A percentile compares a stretch with the other conserved stretches of the same genome.
Conservation (phyloP, 2,888 invertebrate genomes). For the Drosophila heteroneura region DNA sequence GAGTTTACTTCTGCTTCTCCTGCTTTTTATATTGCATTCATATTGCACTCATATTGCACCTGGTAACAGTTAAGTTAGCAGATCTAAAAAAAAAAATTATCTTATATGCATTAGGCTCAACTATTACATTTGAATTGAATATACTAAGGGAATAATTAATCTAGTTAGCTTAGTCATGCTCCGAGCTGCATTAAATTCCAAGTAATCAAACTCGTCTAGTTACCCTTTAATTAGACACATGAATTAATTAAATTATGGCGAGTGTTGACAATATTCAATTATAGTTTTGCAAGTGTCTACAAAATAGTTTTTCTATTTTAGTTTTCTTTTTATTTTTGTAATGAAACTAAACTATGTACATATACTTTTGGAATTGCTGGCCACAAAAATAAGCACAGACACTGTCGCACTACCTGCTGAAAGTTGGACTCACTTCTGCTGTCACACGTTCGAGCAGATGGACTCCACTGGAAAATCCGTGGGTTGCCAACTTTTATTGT, state of each 20-base stretch:
- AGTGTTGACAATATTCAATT: not conserved
- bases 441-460: not conserved
- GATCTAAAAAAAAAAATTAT: not conserved
- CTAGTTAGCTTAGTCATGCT: not conserved
- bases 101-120: not conserved
- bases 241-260: not conserved
- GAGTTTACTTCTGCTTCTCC: not conserved
- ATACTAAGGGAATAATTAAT: not conserved
- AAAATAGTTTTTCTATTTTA: not conserved
- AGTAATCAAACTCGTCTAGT: not conserved
- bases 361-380: not conserved
- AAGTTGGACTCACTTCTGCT: slow-evolving; percentile 5
- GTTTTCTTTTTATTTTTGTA: not conserved
- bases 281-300: not conserved
- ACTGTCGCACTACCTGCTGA: not conserved
- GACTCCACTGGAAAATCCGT: slow-evolving; percentile 3
- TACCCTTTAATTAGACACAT: not conserved
- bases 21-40: slow-evolving; percentile 4
- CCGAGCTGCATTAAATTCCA: not conserved
- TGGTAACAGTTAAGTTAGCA: slow-evolving; percentile 17
- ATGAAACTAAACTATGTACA: not conserved
- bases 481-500: slow-evolving; percentile 36
- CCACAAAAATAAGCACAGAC: not conserved
- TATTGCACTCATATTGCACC: slow-evolving; percentile 1
- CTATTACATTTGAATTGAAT: not conserved